Base-by-base conservation (phyloP, 1,140 invertebrate species). In the Hylaeus volcanicus region DNA sequence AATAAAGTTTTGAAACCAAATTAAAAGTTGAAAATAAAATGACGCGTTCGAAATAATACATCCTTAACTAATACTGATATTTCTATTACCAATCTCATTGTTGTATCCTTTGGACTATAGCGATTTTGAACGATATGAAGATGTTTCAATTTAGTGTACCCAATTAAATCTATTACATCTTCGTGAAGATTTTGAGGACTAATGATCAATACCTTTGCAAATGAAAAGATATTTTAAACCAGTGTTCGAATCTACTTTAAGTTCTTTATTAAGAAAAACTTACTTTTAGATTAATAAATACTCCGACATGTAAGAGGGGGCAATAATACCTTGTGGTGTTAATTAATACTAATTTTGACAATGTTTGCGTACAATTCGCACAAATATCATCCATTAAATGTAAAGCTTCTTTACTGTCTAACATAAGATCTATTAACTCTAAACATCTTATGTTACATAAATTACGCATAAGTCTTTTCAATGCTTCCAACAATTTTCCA, bases 171-270 rank as follows among this genome's bases (percentile, higher is more conserved):
- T 8, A 98, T 88, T 0, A 97, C 93, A 89, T 98, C 97, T 80
- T 97, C 96, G 68, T 96, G 95, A 15, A 98, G 91, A 92, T 97
- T 97, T 92, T 98, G 97, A 0, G 97, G 96, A 88, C 96, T 97
- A 37, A 98, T 95, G 3, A 95, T 94, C 56, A 98, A 91, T 68
- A 95, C 94, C 94, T 96, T 58, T 5, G 12, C 2, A 65, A n/a
- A 82, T n/a, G 37, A 65, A 83, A 79, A 53, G 41, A 73, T 41
- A 73, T 55, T 48, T 15, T 48, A 80, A 15, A 9, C 45, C 63
- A 58, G 26, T 55, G 14, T 51, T 15, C 0, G 14, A 9, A 37
- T 58, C 5, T 1, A 51, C 15, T 37, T 2, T 41, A 60, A 41
- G 4, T 58, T 68, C 5, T 53, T 26, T 14, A 2, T 8, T 41